Evolutionary conservation across 2,888 invertebrate species (phyloP), one percentile per base, ranked within the genome.

Genomic region (Folsomia manolachei): DNA sequence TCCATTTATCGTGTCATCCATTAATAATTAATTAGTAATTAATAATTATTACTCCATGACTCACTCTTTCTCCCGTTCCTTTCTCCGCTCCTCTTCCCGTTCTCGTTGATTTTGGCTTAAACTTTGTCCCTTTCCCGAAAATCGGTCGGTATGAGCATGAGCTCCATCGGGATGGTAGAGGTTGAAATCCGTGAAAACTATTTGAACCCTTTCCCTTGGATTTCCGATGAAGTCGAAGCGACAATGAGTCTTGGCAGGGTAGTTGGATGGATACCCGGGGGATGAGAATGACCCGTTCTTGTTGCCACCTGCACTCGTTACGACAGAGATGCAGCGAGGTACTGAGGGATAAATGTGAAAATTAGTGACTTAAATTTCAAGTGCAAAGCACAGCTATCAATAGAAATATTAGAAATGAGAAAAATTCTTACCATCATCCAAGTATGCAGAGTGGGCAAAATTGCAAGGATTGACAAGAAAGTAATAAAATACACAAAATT

Each of bases 221-320:
- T 90, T 87, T 61, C 95, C 95, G 82, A 91, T 90, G 84, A 97
- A 96, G 83, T 95, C 93, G 85, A 93, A 96, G 82, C 91, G 90
- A 85, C 96, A 97, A 81, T 90, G 89, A 70, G 92, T 89, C 82
- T 90, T 89, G 26, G 90, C 85, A 64, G 93, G 91, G 85, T 94
- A 95, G 64, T 90, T 88, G 71, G 89, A 88, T n/a, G 91, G 93
- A 84, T 91, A 94, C 82, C 91, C 90, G 24, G 93, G 94, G 69
- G 94, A 93, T 62, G 90, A 89, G 81, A 96, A 89, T 26, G 90
- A 89, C 27, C 96, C 96, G 79, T 91, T 91, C 85, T 91, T 93
- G 68, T 88, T 88, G 82, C 92, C 92, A 82, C 94, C 93, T 85
- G 88, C 90, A 83, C 74, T 76, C 14, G 4, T 4, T 39, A 80